These are phyloP conservation scores for Nannoperca obscura DNA, from an alignment of 2,797 vertebrate species.

Conservation along the genomic window DNA sequence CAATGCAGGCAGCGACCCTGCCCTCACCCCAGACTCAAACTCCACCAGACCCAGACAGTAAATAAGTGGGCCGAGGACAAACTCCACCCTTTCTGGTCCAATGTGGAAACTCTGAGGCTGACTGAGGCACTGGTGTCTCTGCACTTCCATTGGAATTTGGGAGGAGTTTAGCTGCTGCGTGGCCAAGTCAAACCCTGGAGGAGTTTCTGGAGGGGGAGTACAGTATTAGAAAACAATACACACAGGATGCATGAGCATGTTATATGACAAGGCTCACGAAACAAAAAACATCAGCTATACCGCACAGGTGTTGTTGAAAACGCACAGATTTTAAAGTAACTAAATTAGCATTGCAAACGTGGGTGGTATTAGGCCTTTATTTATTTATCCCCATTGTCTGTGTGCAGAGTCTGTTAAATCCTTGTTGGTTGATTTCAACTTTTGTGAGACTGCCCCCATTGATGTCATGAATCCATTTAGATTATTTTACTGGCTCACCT, in stretches of 20 bases:
- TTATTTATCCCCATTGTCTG: background rate
- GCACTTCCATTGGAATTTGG: slow-evolving; percentile 53
- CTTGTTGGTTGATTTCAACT: background rate
- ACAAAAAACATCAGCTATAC: background rate
- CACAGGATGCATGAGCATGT: slow-evolving; percentile 8
- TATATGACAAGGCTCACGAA: background rate
- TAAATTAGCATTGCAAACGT: background rate
- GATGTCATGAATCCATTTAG: no score
- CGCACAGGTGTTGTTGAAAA: background rate
- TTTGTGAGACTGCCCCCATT: background rate
- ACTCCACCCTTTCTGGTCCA: slow-evolving; percentile 70
- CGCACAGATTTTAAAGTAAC: background rate
- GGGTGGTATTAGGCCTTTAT: background rate
- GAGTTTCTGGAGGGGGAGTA: slow-evolving; percentile 11
- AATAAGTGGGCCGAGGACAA: slow-evolving; percentile 43
- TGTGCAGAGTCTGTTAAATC: background rate
- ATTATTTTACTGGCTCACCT: background rate
- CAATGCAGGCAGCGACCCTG: background rate
- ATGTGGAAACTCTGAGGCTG: slow-evolving; percentile 75
- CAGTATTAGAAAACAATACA: slow-evolving; percentile 25
- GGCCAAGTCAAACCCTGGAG: slow-evolving; percentile 26
- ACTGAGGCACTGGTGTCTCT: slow-evolving; percentile 59
- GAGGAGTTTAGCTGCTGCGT: slow-evolving; percentile 45
- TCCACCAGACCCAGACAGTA: slow-evolving; percentile 40
- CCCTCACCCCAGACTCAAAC: slow-evolving; percentile 11